These are phyloP conservation scores for Phortica okadai DNA, from an alignment of 2,888 invertebrate species.

Conservation along the genomic window DNA sequence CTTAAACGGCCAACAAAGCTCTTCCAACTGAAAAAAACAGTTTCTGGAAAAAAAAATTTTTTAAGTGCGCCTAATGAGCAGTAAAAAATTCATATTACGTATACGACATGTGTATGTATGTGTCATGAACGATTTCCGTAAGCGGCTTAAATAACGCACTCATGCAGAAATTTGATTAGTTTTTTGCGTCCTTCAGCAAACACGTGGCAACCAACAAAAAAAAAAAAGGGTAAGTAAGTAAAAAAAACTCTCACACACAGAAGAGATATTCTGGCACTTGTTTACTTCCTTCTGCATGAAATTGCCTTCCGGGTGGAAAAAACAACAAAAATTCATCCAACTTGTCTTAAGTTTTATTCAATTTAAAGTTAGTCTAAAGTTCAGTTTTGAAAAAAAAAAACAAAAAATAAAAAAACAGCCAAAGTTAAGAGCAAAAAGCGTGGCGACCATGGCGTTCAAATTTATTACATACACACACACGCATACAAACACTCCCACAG, in stretches of 20 bases:
- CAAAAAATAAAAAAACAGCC: neutral
- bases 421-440: neutral
- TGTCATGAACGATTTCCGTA: neutral
- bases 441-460: neutral
- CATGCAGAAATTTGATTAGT: constrained; percentile 8
- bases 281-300: neutral
- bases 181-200: neutral
- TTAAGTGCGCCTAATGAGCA: constrained; percentile 15
- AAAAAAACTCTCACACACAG: neutral
- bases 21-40: neutral
- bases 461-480: neutral
- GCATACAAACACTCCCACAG: neutral
- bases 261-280: neutral
- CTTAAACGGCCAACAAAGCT: too few relatives aligned
- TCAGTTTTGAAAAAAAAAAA: neutral
- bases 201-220: neutral
- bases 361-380: neutral
- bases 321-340: neutral
- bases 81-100: constrained; percentile 8
- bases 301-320: too few relatives aligned
- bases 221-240: neutral
- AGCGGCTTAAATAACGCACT: neutral
- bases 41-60: neutral
- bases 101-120: neutral
- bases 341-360: constrained; percentile 12